phyloP scores from a whole-genome alignment of 2,797 vertebrate species.

The Myripristis murdjan region DNA sequence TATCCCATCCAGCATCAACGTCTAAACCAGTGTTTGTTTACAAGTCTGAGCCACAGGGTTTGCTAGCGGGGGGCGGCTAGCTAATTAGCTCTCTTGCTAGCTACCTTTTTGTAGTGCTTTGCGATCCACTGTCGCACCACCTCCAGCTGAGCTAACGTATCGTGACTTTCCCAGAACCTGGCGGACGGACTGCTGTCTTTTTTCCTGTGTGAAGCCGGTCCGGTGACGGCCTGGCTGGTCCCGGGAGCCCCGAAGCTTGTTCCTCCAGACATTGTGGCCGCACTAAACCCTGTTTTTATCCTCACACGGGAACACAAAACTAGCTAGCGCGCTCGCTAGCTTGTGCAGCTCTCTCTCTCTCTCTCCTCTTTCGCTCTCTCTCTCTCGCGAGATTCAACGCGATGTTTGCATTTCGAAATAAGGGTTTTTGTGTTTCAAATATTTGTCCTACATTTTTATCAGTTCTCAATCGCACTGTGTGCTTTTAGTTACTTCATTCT shows the following conservation, averaged over 20 bases:
- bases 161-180: slow-evolving; percentile 93
- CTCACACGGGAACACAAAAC: slow-evolving; percentile 67
- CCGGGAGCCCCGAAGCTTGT: slow-evolving; percentile 70
- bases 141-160: slow-evolving; percentile 92
- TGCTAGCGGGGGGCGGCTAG: slow-evolving; percentile 64
- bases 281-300: slow-evolving; percentile 61
- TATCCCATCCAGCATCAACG: slow-evolving; percentile 6
- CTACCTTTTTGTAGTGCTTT: slow-evolving; percentile 97
- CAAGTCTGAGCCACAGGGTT: slow-evolving; percentile 37
- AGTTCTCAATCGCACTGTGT: background rate
- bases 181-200: slow-evolving; percentile 92
- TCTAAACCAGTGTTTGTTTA: slow-evolving; percentile 67
- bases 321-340: slow-evolving; percentile 74
- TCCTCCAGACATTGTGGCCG: slow-evolving; percentile 80
- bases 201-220: slow-evolving; percentile 79
- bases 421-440: background rate
- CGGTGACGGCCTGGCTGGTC: slow-evolving; percentile 57
- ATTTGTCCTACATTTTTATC: background rate
- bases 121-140: slow-evolving; percentile 92
- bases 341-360: too few relatives aligned
- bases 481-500: too few relatives aligned
- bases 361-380: slow-evolving; percentile 48
- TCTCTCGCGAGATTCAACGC: slow-evolving; percentile 63
- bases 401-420: slow-evolving; percentile 11
- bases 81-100: slow-evolving; percentile 49